Evolutionary conservation across 2,113 vertebrate genomes (phyloP).

Genomic region (Pangasianodon hypophthalmus): DNA sequence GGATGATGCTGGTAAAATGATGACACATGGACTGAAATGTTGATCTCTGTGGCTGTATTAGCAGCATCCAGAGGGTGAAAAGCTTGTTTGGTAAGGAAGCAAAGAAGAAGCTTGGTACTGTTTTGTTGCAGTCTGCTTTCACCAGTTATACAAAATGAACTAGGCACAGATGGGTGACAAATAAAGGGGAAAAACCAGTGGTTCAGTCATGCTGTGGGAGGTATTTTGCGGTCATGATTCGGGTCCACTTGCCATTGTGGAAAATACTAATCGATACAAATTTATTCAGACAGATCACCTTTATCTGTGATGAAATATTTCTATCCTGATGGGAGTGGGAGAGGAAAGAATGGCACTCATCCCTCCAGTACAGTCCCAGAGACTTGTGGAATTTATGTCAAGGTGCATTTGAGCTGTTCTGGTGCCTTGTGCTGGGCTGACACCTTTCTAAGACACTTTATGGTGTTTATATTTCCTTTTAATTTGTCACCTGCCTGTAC

Average conservation of each 20-base stretch:
- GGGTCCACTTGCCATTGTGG: not conserved
- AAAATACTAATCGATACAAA: not conserved
- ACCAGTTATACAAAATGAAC: not conserved
- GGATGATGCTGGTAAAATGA: constrained; percentile 30
- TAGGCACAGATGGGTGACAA: not conserved
- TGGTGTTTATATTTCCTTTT: not conserved
- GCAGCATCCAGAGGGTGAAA: constrained; percentile 14
- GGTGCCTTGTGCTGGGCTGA: not conserved
- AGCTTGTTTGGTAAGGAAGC: constrained; percentile 4
- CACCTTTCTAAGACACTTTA: not conserved
- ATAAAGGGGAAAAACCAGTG: not conserved
- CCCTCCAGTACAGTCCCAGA: not conserved
- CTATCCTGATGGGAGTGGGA: not conserved
- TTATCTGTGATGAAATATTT: not conserved
- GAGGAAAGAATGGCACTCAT: not conserved
- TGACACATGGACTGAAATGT: not conserved
- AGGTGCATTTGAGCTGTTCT: not conserved
- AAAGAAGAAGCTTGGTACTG: constrained; percentile 40
- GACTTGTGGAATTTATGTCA: not conserved
- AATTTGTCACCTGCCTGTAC: constrained; percentile 13
- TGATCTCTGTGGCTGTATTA: not conserved
- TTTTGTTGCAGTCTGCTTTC: constrained; percentile 23
- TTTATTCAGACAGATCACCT: not conserved
- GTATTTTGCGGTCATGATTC: not conserved
- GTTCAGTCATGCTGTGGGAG: not conserved